Evolutionary conservation across 1,140 invertebrate genomes (phyloP), one percentile per base, ranked within the genome.

Genomic region (Drosophila tropicalis): DNA sequence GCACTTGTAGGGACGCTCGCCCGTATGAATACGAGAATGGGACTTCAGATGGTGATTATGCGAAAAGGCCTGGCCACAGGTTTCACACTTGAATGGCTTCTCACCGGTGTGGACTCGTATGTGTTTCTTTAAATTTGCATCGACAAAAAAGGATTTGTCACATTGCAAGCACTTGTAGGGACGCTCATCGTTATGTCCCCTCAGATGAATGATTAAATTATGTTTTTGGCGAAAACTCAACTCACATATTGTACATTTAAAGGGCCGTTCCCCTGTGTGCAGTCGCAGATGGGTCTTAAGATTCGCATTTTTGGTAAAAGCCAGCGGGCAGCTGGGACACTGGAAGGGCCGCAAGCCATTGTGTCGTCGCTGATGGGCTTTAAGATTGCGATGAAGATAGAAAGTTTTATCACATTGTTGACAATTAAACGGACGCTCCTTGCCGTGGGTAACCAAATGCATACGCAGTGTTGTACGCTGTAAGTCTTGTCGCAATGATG

Each of bases 71-170:
- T 44, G 55, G 0, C 72, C 66, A 55, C 73, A 76, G 13, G 69
- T 73, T 19, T 63, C 54, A 17, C 73, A 76, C 25, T 70, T 75
- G n/a, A 63, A 76, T 0, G 73, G 73, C n/a, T 76, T 76, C 1
- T 60, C 41, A 1, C 36, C 73, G 1, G 72, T 44, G 17, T 76
- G 73, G 13, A 67, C 63, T 22, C 66, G 72, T 9, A 76, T 55
- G 36, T 76, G 73, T 56, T 76, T 76, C 41, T 63, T 76, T 60
- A 76, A 62, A 61, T 76, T 76, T 15, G 73, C 76, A 55, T 76
- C 76, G 7, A 76, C 73, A n/a, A 70, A 76, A 56, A 76, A 76
- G 0, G 66, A 76, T 41, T 76, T 76, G n/a, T 76, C 73, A 61
- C 73, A 76, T 9, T 76, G 66, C 1, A 60, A 54, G 5, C 73